Evolutionary conservation across 2,888 invertebrate genomes (phyloP).

Genomic region (Campaea margaritaria): DNA sequence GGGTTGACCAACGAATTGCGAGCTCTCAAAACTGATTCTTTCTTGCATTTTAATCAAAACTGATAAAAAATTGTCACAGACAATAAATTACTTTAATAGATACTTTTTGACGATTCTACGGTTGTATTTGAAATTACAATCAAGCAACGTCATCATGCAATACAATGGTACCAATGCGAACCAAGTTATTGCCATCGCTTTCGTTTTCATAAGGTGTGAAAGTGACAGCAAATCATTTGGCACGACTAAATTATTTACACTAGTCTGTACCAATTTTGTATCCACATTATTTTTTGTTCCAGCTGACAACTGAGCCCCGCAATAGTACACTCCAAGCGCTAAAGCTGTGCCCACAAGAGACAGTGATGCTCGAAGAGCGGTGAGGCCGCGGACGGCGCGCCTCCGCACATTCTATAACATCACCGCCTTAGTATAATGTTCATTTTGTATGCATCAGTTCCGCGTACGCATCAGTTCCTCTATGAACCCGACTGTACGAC

Average conservation of each 20-base stretch:
- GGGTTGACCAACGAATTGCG: no score
- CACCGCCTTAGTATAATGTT: constrained; percentile 16
- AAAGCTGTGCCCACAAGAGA: constrained; percentile 97
- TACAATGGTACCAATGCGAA: no score
- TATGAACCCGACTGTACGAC: background rate
- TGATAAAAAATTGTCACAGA: no score
- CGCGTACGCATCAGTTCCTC: background rate
- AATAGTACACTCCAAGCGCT: constrained; percentile 91
- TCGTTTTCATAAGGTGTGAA: no score
- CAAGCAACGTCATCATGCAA: no score
- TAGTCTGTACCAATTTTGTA: background rate
- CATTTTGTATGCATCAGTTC: constrained; percentile 22
- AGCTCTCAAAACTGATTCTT: no score
- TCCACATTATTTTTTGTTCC: constrained; percentile 48
- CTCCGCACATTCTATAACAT: constrained; percentile 12
- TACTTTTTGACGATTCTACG: no score
- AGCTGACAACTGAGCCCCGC: constrained; percentile 92
- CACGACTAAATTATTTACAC: background rate
- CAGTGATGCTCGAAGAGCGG: constrained; percentile 97
- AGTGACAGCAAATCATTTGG: no score
- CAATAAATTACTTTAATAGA: no score
- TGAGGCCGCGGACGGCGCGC: constrained; percentile 81
- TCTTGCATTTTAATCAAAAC: no score
- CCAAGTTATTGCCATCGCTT: no score
- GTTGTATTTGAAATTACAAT: no score